Evolutionary conservation across 2,113 vertebrate species (phyloP), one percentile per base, ranked within the genome.

Genomic region (Epinephelus moara): DNA sequence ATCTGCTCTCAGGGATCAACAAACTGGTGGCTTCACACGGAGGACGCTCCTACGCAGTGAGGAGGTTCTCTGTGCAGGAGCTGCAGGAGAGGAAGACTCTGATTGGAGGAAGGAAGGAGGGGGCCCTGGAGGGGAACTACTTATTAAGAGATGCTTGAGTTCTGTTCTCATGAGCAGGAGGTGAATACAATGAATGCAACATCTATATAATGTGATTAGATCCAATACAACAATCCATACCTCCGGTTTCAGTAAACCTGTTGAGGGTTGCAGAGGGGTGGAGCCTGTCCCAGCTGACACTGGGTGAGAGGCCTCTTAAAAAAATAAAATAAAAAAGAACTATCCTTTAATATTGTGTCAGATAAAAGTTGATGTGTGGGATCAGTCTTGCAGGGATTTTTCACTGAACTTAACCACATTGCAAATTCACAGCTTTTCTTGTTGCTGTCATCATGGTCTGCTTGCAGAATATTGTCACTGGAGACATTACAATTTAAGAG

Each of bases 31-130:
- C 81, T 0, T 72, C 90, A 17, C 83, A 90, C 0, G 84, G 86
- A 3, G 75, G 86, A 12, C 70, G n/a, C 10, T 3, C 76, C 1
- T 56, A 53, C 56, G 1, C 6, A 4, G 21, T 69, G 30, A 87
- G 17, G 25, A 91, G 85, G 27, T 88, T 91, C 56, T 67, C 88
- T 52, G 52, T 7, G 14, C 82, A 85, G 71, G 88, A 91, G 76
- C 71, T 91, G 49, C 80, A 84, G 80, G 71, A 80, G 23, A 68
- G 27, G 70, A 82, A 42, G 53, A 81, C 63, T 57, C 13, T 3
- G 27, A 79, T 75, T 0, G 57, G 69, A 42, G 76, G 80, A 40
- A 17, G 18, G 2, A 70, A 75, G 17, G 61, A 77, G 21, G 82
- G 66, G 3, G 0, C 18, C 5, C 18, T 70, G 70, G 86, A 75